phyloP scores from a whole-genome alignment of 2,113 vertebrate species.

The Silurus asotus region DNA sequence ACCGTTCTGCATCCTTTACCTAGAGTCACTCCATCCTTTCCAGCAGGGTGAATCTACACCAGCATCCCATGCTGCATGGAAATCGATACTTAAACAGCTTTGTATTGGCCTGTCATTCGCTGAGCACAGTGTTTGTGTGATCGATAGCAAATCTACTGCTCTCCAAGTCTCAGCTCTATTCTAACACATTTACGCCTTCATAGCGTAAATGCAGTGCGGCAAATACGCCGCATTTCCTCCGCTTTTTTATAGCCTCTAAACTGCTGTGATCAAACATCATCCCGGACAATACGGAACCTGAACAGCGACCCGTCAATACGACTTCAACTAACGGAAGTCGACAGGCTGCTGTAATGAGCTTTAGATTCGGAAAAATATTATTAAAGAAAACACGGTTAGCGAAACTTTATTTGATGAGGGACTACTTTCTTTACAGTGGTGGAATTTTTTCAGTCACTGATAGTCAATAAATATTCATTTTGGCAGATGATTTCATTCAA shows the following conservation, averaged over 20 bases:
- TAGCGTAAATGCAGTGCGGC: constrained; percentile 10
- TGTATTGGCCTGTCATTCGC: constrained; percentile 24
- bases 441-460: not conserved
- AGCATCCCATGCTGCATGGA: constrained; percentile 25
- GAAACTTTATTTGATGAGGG: not conserved
- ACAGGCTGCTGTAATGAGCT: not conserved
- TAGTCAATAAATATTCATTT: not conserved
- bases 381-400: not conserved
- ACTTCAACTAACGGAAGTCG: not conserved
- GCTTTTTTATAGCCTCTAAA: not conserved
- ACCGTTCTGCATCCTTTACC: constrained; percentile 27
- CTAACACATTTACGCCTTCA: constrained; percentile 19
- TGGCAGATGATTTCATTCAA: not conserved
- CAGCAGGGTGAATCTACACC: not conserved
- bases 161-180: constrained; percentile 29
- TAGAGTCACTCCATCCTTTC: constrained; percentile 21
- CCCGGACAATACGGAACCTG: not conserved
- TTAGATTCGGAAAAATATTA: not conserved
- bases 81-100: constrained; percentile 47
- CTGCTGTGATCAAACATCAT: constrained; percentile 12
- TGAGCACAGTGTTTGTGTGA: constrained; percentile 34
- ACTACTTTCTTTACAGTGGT: not conserved
- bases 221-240: constrained; percentile 10
- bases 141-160: constrained; percentile 44
- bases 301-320: not conserved